These are phyloP conservation scores for Euclidia mi DNA, from an alignment of 2,888 invertebrate species.

Conservation along the genomic window DNA sequence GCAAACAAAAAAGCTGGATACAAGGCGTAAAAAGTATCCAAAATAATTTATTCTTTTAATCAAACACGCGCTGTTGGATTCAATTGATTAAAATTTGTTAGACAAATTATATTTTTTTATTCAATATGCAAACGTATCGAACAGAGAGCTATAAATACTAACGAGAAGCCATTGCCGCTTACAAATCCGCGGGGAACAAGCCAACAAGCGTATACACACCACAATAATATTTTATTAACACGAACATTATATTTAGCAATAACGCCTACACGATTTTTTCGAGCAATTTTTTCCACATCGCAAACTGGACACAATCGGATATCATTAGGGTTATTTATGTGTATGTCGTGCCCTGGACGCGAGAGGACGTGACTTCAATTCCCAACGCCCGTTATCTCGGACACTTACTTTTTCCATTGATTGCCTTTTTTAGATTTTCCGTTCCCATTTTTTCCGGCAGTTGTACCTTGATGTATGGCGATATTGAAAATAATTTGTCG, in stretches of 20 bases:
- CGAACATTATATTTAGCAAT: conserved; percentile 51
- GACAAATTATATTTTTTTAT: conserved; percentile 33
- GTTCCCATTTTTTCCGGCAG: conserved; percentile 38
- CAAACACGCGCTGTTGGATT: background rate
- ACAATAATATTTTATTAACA: conserved; percentile 57
- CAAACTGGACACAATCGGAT: conserved; percentile 79
- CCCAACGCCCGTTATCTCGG: conserved; percentile 66
- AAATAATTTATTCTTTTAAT: background rate
- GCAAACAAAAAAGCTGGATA: no score
- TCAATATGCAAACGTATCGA: conserved; percentile 34
- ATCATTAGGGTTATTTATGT: conserved; percentile 88
- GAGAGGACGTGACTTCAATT: conserved; percentile 75
- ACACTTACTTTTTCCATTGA: conserved; percentile 66
- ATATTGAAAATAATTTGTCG: conserved; percentile 54
- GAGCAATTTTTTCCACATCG: conserved; percentile 57
- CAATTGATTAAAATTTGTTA: conserved; percentile 7
- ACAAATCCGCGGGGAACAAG: conserved; percentile 40
- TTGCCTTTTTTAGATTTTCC: conserved; percentile 62
- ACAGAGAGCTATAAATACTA: conserved; percentile 44
- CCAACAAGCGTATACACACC: conserved; percentile 35
- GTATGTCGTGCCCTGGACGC: conserved; percentile 77
- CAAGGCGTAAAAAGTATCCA: no score
- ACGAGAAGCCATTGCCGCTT: conserved; percentile 42
- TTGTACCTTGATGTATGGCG: conserved; percentile 49
- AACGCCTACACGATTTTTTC: conserved; percentile 47